phyloP scores from a whole-genome alignment of 2,113 vertebrate species.

The Tretioscincus oriximinensis region DNA sequence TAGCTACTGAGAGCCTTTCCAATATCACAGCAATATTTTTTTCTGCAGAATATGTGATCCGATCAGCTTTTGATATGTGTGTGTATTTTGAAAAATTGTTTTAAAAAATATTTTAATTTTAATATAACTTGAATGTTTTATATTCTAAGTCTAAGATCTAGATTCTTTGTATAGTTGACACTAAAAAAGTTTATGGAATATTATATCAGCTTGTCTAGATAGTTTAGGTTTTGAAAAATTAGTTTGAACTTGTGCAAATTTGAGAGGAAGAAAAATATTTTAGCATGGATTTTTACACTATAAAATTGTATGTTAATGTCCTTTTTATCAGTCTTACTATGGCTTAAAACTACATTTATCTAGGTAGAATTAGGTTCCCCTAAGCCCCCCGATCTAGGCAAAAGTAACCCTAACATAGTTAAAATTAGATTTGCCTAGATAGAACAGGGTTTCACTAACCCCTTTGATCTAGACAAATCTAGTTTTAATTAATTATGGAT shows the following conservation, averaged over 20 bases:
- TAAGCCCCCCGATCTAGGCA: too few relatives aligned
- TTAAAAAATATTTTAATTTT: not conserved
- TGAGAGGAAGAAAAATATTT: slow-evolving; percentile 6
- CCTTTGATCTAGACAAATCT: too few relatives aligned
- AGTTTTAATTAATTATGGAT: too few relatives aligned
- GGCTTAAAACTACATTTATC: too few relatives aligned
- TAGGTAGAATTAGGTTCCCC: too few relatives aligned
- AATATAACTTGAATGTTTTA: not conserved
- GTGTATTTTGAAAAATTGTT: not conserved
- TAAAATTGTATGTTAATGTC: too few relatives aligned
- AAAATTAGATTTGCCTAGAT: too few relatives aligned
- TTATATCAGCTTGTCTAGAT: slow-evolving; percentile 3
- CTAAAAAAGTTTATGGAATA: not conserved
- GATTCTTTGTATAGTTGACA: not conserved
- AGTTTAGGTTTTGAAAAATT: not conserved
- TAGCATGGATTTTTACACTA: accelerated
- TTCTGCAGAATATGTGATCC: not conserved
- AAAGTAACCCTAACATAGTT: too few relatives aligned
- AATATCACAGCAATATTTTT: not conserved
- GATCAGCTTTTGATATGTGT: not conserved
- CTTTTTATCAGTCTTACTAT: too few relatives aligned
- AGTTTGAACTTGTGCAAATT: not conserved
- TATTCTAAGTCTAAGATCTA: not conserved
- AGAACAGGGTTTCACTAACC: too few relatives aligned
- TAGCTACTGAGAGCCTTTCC: not conserved